phyloP scores from a whole-genome alignment of 2,113 vertebrate genomes.

The Hippocampus comes region DNA sequence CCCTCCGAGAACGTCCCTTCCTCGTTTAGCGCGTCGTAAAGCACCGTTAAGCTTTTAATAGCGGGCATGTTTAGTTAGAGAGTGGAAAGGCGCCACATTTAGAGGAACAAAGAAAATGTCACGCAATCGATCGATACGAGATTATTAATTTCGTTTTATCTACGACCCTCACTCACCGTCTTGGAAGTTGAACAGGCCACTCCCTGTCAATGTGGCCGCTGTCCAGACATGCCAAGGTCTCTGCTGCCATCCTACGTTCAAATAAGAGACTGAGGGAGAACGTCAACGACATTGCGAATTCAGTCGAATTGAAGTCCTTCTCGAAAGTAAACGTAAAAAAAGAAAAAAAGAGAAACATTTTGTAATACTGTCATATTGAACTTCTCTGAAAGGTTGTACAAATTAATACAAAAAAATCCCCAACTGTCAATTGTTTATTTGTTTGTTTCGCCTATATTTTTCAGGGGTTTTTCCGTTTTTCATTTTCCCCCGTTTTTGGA shows the following conservation, averaged over 20 bases:
- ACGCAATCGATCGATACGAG: too few relatives aligned
- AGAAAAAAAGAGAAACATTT: too few relatives aligned
- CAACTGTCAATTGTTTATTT: too few relatives aligned
- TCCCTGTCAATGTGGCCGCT: background rate
- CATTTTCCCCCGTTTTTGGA: too few relatives aligned
- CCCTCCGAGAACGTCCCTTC: conserved; percentile 55
- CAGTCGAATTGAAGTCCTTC: background rate
- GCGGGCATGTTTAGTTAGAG: conserved; percentile 36
- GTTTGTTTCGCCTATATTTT: too few relatives aligned
- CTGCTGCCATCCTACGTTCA: conserved; percentile 33
- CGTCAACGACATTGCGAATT: background rate
- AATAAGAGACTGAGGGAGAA: background rate
- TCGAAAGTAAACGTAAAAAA: too few relatives aligned
- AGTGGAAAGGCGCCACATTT: background rate
- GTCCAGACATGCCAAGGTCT: conserved; percentile 2
- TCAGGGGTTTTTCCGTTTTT: too few relatives aligned
- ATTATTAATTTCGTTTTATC: background rate
- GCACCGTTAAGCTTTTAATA: conserved; percentile 34
- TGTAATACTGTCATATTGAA: too few relatives aligned
- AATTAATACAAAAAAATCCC: too few relatives aligned
- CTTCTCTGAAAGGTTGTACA: too few relatives aligned
- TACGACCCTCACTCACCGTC: background rate
- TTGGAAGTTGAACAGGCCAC: conserved; percentile 3
- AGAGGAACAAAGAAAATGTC: background rate
- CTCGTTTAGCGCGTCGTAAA: conserved; percentile 48